Evolutionary conservation across 2,797 vertebrate genomes (phyloP).

Genomic region (Pipistrellus pipistrellus): DNA sequence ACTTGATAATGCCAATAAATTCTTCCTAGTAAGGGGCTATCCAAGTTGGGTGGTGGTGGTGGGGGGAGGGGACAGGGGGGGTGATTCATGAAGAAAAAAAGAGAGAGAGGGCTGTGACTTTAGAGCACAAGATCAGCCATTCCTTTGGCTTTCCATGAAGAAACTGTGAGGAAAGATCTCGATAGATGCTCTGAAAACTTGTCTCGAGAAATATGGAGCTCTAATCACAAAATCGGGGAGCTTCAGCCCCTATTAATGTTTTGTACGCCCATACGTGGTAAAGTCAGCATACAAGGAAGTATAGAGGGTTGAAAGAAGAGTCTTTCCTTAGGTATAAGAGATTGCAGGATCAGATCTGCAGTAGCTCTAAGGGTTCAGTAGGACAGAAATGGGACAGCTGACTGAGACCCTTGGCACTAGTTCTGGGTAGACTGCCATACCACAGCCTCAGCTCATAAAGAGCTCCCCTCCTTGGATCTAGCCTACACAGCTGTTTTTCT

Average conservation of each 20-base stretch:
- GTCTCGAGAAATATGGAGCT: neutral
- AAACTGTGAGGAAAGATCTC: conserved; percentile 1
- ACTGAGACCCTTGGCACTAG: conserved; percentile 81
- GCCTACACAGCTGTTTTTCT: conserved; percentile 81
- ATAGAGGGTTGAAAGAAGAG: neutral
- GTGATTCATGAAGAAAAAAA: conserved; percentile 44
- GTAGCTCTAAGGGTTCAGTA: conserved; percentile 32
- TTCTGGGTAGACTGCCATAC: conserved; percentile 79
- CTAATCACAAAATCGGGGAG: neutral
- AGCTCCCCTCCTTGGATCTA: conserved; percentile 77
- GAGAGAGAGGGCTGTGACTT: conserved; percentile 29
- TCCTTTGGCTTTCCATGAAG: conserved; percentile 54
- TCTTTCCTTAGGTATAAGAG: conserved; percentile 24
- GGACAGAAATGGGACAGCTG: conserved; percentile 74
- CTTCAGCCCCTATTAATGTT: neutral
- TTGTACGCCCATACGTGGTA: neutral
- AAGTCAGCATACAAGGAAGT: neutral
- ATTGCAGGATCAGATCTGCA: neutral
- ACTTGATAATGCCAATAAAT: conserved; percentile 39
- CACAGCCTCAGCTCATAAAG: conserved; percentile 75
- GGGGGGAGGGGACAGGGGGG: neutral
- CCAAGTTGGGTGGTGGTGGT: neutral
- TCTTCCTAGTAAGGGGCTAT: conserved; percentile 41
- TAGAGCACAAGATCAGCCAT: conserved; percentile 11
- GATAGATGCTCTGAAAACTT: neutral